Evolutionary conservation across 2,113 vertebrate species (phyloP).

Genomic region (Pseudopodoces humilis): DNA sequence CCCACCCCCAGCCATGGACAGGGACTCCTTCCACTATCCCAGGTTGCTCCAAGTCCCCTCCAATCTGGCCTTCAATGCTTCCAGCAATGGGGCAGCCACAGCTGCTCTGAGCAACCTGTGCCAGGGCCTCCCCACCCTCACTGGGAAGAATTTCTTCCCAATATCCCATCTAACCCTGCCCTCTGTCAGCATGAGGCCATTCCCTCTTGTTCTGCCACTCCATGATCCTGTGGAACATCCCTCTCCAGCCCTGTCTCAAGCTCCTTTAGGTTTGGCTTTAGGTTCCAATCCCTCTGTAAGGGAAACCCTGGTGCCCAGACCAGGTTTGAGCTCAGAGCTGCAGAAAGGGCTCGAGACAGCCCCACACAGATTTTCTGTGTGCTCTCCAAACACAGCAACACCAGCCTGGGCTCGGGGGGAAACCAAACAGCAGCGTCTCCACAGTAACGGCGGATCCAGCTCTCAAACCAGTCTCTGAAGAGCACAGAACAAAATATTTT

Average conservation of each 20-base stretch:
- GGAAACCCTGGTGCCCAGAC: neutral
- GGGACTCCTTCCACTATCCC: neutral
- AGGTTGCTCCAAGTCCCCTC: neutral
- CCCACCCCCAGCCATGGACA: neutral
- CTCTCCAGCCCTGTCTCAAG: neutral
- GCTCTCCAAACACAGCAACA: neutral
- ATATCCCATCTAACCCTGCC: neutral
- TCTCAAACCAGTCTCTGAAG: constrained; percentile 1
- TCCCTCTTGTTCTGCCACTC: neutral
- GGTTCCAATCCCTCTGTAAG: neutral
- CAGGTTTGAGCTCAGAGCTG: neutral
- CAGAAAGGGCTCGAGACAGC: neutral
- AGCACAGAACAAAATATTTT: neutral
- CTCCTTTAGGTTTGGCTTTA: neutral
- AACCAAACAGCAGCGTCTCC: neutral
- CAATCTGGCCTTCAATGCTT: neutral
- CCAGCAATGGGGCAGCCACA: neutral
- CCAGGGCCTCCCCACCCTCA: neutral
- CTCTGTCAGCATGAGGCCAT: neutral
- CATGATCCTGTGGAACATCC: neutral
- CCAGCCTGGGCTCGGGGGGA: fast-evolving
- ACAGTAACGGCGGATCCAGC: neutral
- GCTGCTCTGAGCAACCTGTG: neutral
- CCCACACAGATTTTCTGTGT: neutral
- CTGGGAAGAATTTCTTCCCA: neutral